Base-by-base conservation (phyloP, 2,113 vertebrate genomes). In the Brachirus orientalis region DNA sequence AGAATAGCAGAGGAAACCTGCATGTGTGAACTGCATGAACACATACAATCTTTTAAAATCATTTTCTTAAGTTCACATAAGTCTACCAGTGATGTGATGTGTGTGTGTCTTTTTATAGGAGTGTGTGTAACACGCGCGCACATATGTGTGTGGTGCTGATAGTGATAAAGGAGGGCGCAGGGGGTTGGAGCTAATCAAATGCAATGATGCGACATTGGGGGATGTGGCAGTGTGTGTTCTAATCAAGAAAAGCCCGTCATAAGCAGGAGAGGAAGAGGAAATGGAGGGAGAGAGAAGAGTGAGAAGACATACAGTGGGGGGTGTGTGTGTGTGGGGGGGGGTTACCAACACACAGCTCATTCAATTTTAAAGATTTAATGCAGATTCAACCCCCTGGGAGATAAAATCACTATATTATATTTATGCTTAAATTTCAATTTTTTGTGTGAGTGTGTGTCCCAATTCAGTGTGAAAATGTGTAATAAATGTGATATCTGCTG, bases 111-210 rank as follows among this genome's bases (percentile, higher is more conserved):
- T 19, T 43, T 14, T 77, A 28, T 28, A 28, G 5, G 2, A 28
- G 45, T 56, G 43, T 45, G 57, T 53, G 56, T 10, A 28, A 28
- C 28, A 28, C 28, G 12, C 33, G 41, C 22, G 41, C 43, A 44
- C 28, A 55, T 22, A 7, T 45, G 52, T 36, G 73, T 41, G 36
- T 83, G 62, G 81, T 75, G 76, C 58, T 72, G 64, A 37, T 56
- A 59, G 83, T 61, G 85, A 86, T 77, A 78, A 85, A 51, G 71
- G 65, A 69, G 56, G 64, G 76, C 63, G 73, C 71, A 57, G 69
- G 74, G 73, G 73, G 63, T 71, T 82, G 62, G 62, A 84, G 86
- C 80, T 88, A 82, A 89, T 90, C 89, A 90, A 87, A 83, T 69
- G 83, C 85, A 90, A 81, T 84, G 81, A 88, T 79, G 83, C 77